These are phyloP conservation scores for Cirrhinus molitorella DNA, from an alignment of 2,797 vertebrate genomes.

Conservation along the genomic window DNA sequence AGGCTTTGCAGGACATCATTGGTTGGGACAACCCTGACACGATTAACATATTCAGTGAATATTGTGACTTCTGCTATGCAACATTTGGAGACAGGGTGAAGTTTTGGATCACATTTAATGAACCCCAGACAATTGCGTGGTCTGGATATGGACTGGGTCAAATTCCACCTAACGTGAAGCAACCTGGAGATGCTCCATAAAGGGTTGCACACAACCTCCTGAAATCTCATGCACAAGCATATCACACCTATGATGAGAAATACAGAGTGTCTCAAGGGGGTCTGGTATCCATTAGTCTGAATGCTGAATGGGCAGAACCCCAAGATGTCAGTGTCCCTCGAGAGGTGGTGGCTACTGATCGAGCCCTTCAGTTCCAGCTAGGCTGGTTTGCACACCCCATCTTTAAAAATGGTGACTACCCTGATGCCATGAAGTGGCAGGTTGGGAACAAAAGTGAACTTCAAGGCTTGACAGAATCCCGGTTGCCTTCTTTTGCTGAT, in stretches of 20 bases:
- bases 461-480: constrained; percentile 80
- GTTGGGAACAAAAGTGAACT: constrained; percentile 93
- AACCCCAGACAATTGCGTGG: no score
- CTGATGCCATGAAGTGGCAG: constrained; percentile 92
- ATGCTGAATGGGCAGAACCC: constrained; percentile 87
- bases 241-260: constrained; percentile 88
- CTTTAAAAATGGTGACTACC: constrained; percentile 96
- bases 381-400: constrained; percentile 96
- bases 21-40: constrained; percentile 85
- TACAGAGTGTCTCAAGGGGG: constrained; percentile 86
- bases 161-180: constrained; percentile 81
- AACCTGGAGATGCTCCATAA: constrained; percentile 84
- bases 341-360: constrained; percentile 89
- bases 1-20: constrained; percentile 85
- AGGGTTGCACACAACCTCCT: constrained; percentile 85
- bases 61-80: no score
- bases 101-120: no score
- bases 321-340: constrained; percentile 70
- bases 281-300: constrained; percentile 85
- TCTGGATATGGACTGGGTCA: constrained; percentile 82
- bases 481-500: constrained; percentile 87
- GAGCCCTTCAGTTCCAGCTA: constrained; percentile 87
- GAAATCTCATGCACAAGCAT: constrained; percentile 89
- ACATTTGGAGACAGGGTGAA: no score
- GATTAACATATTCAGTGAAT: constrained; percentile 60